These are phyloP conservation scores for Serinus canaria DNA, from an alignment of 2,113 vertebrate genomes.

Conservation along the genomic window DNA sequence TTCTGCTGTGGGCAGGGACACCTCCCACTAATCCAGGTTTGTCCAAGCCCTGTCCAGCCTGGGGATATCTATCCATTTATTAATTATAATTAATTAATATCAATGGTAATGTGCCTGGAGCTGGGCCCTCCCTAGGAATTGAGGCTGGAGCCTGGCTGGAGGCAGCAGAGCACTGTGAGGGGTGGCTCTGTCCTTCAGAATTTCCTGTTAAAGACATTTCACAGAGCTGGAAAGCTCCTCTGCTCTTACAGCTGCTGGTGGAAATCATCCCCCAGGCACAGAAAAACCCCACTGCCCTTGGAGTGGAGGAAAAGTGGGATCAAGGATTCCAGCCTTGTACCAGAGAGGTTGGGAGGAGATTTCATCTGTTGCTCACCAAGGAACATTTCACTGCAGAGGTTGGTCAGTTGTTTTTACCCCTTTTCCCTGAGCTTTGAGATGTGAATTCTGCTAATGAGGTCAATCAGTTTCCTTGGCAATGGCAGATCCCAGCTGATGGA, in stretches of 20 bases:
- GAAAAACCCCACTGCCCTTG: background rate
- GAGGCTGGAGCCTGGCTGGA: background rate
- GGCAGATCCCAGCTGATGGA: background rate
- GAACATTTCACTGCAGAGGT: background rate
- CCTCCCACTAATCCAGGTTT: background rate
- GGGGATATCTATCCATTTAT: background rate
- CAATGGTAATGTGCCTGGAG: background rate
- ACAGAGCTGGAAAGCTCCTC: background rate
- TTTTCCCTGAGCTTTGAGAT: background rate
- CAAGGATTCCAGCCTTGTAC: background rate
- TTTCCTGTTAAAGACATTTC: background rate
- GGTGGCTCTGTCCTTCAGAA: background rate
- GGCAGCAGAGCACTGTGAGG: background rate
- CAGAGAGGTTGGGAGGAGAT: background rate
- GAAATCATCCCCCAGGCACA: background rate
- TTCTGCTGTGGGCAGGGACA: background rate
- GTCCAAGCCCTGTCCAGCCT: background rate
- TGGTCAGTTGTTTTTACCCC: background rate
- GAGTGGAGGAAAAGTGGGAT: background rate
- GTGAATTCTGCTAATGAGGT: background rate
- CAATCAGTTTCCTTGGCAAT: background rate
- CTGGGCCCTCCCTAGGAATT: rapidly evolving
- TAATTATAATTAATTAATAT: background rate
- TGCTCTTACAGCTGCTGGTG: background rate
- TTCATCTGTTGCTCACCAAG: background rate